These are phyloP conservation scores for Magallana gigas DNA, from an alignment of 1,140 invertebrate species.

Conservation along the genomic window DNA sequence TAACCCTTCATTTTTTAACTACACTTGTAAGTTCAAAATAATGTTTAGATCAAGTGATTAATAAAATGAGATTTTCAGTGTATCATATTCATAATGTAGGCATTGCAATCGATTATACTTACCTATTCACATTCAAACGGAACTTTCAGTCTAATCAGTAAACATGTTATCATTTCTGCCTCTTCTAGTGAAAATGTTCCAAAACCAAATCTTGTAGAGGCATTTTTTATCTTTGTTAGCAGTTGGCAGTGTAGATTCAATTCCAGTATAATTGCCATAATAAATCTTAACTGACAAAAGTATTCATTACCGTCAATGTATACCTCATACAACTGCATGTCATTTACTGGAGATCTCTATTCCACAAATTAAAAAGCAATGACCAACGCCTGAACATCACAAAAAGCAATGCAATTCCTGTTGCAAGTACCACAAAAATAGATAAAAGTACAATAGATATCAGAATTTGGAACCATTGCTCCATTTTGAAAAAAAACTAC, in stretches of 20 bases:
- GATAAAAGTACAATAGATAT: background rate
- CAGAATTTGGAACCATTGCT: background rate
- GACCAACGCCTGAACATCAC: slow-evolving; percentile 36
- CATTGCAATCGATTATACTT: background rate
- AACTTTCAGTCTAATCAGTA: slow-evolving; percentile 13
- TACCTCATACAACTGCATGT: slow-evolving; percentile 9
- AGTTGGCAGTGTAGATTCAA: slow-evolving; percentile 33
- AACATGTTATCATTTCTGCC: slow-evolving; percentile 16
- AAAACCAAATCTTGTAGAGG: slow-evolving; percentile 8
- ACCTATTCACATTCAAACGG: slow-evolving; percentile 37
- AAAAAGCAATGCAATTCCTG: background rate
- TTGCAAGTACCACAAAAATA: background rate
- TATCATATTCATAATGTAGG: too few relatives aligned
- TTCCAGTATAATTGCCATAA: slow-evolving; percentile 30
- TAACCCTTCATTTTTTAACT: too few relatives aligned
- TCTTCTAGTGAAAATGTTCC: slow-evolving; percentile 9
- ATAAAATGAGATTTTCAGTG: too few relatives aligned
- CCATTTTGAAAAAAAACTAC: background rate
- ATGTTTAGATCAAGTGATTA: too few relatives aligned
- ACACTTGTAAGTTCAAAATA: too few relatives aligned
- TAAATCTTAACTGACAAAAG: slow-evolving; percentile 1
- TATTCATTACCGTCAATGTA: slow-evolving; percentile 32
- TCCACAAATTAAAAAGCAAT: slow-evolving; percentile 37
- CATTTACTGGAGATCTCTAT: slow-evolving; percentile 37
- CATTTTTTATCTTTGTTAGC: slow-evolving; percentile 21